Evolutionary conservation across 2,888 invertebrate genomes (phyloP).

Genomic region (Plemyria rubiginata): DNA sequence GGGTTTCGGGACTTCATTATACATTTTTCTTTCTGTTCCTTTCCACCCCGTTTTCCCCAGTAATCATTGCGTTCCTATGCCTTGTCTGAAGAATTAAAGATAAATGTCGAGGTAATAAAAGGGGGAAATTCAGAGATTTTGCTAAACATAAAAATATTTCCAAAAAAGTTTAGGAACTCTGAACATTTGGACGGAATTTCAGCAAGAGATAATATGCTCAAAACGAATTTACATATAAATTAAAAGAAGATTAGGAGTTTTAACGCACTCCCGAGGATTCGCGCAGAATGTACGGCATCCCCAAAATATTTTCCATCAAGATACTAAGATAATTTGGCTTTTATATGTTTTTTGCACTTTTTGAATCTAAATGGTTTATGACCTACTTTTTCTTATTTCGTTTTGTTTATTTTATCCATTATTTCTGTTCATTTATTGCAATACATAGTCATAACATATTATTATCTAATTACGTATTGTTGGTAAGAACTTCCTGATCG

Average conservation of each 20-base stretch:
- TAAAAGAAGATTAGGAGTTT: constrained; percentile 63
- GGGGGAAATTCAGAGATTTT: constrained; percentile 62
- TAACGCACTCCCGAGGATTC: constrained; percentile 49
- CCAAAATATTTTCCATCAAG: constrained; percentile 48
- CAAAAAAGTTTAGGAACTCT: constrained; percentile 55
- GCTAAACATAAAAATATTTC: constrained; percentile 64
- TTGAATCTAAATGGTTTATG: too few species aligned
- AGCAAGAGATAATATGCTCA: constrained; percentile 57
- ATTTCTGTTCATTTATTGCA: too few species aligned
- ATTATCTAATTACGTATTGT: too few species aligned
- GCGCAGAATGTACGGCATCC: constrained; percentile 39
- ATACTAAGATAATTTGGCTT: constrained; percentile 33
- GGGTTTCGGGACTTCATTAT: constrained; percentile 68
- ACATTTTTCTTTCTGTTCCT: constrained; percentile 62
- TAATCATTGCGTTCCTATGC: constrained; percentile 66
- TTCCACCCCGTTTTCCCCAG: constrained; percentile 56
- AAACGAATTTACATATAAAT: constrained; percentile 67
- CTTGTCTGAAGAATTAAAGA: constrained; percentile 68
- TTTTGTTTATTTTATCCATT: too few species aligned
- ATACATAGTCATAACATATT: too few species aligned
- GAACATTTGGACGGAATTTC: constrained; percentile 56
- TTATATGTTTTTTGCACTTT: background rate
- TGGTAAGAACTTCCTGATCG: too few species aligned
- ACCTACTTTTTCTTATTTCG: too few species aligned
- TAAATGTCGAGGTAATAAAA: constrained; percentile 66